Conservation (phyloP, 2,113 vertebrate species). For the Ceyx margarethae region DNA sequence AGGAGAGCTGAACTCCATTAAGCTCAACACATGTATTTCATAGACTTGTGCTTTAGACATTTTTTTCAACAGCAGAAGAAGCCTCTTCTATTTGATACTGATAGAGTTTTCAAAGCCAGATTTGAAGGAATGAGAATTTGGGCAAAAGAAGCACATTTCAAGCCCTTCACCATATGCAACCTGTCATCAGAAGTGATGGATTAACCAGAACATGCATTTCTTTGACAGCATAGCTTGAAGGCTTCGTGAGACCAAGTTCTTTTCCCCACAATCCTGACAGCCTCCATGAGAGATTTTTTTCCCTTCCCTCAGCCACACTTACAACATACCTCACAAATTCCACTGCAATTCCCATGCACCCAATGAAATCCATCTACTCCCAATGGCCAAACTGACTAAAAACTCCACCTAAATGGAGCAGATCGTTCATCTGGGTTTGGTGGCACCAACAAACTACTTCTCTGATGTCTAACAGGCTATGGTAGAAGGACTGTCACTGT, state of each 20-base stretch:
- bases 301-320: not conserved
- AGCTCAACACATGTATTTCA: not conserved
- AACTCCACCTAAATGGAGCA: not conserved
- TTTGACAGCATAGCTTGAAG: slow-evolving; percentile 44
- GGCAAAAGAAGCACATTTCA: not conserved
- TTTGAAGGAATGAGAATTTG: slow-evolving; percentile 8
- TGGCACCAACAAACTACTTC: not conserved
- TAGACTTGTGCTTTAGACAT: not conserved
- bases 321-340: not conserved
- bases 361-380: slow-evolving; percentile 18
- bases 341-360: not conserved
- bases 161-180: not conserved
- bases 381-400: slow-evolving; percentile 16
- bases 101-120: not conserved
- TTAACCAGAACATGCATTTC: slow-evolving; percentile 38
- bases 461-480: not conserved
- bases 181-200: not conserved
- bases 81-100: not conserved
- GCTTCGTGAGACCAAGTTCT: slow-evolving; percentile 12
- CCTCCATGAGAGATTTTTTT: not conserved
- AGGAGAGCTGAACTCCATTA: not conserved
- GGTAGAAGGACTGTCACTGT: not conserved
- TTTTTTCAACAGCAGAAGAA: not conserved
- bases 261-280: not conserved
- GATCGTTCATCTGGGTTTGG: not conserved